Percentiles rank a stretch among this genome's conserved stretches.
Evolutionary conservation across 2,888 invertebrate species (phyloP).

Genomic region (Megamerina dolium): DNA sequence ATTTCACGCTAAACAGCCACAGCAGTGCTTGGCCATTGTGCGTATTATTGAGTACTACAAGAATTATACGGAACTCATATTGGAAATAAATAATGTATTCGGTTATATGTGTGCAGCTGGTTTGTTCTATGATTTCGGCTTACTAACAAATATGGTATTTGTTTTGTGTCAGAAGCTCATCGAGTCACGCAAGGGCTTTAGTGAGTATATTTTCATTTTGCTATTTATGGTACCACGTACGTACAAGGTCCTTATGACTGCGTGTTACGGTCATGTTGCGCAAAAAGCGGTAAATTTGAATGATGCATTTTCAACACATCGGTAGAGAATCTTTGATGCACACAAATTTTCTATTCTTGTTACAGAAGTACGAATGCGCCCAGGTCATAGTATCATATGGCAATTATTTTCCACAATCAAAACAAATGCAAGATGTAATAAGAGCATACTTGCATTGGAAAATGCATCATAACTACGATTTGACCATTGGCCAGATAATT

Average conservation of each 20-base stretch:
- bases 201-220: slow-evolving; percentile 28
- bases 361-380: no score
- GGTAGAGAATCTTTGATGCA: no score
- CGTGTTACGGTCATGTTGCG: slow-evolving; percentile 30
- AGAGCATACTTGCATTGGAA: slow-evolving; percentile 20
- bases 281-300: slow-evolving; percentile 32
- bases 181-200: slow-evolving; percentile 16
- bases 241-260: slow-evolving; percentile 33
- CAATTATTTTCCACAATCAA: no score
- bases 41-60: slow-evolving; percentile 17
- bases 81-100: slow-evolving; percentile 30
- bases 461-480: slow-evolving; percentile 23
- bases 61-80: slow-evolving; percentile 28
- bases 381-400: no score
- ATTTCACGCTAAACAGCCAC: no score
- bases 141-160: slow-evolving; percentile 35
- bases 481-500: slow-evolving; percentile 29
- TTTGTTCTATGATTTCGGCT: slow-evolving; percentile 38
- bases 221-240: slow-evolving; percentile 30
- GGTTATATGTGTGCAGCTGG: slow-evolving; percentile 22
- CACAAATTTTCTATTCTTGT: no score
- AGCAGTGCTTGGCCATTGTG: no score
- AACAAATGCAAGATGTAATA: no score
- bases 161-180: slow-evolving; percentile 36
- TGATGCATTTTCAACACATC: no score